Evolutionary conservation across 2,797 vertebrate species (phyloP).

Genomic region (Chiloscyllium punctatum): DNA sequence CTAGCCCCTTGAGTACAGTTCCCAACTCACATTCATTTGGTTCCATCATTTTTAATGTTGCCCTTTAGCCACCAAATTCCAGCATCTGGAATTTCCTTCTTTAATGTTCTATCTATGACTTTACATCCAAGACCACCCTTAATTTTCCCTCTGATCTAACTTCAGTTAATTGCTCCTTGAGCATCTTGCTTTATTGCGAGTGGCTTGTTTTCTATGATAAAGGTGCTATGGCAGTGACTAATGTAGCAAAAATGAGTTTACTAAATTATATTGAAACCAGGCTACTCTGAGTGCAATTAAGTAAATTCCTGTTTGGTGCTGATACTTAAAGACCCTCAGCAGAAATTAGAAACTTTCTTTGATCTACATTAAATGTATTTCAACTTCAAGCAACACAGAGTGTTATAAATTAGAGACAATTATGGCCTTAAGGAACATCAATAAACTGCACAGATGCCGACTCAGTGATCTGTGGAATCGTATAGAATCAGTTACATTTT

Average conservation of each 20-base stretch:
- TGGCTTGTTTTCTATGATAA: background rate
- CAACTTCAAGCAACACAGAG: background rate
- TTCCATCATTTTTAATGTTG: background rate
- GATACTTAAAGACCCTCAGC: background rate
- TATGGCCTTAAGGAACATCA: constrained; percentile 22
- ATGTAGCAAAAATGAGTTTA: background rate
- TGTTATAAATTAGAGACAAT: constrained; percentile 8
- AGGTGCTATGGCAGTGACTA: background rate
- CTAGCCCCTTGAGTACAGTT: background rate
- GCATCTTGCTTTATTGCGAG: background rate
- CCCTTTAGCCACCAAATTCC: background rate
- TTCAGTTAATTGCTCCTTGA: background rate
- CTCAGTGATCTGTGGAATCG: background rate
- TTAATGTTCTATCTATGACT: background rate
- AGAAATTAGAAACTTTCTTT: background rate
- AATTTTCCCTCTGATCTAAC: background rate
- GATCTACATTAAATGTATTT: background rate
- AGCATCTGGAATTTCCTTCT: background rate
- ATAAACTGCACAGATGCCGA: constrained; percentile 10
- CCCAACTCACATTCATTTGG: background rate
- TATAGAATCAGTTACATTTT: background rate
- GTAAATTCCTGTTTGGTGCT: background rate
- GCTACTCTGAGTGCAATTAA: background rate
- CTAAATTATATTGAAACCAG: background rate
- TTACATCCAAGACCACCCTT: background rate